These are phyloP conservation scores for Apistogramma diplotaenia DNA, from an alignment of 2,113 vertebrate genomes.

Conservation along the genomic window DNA sequence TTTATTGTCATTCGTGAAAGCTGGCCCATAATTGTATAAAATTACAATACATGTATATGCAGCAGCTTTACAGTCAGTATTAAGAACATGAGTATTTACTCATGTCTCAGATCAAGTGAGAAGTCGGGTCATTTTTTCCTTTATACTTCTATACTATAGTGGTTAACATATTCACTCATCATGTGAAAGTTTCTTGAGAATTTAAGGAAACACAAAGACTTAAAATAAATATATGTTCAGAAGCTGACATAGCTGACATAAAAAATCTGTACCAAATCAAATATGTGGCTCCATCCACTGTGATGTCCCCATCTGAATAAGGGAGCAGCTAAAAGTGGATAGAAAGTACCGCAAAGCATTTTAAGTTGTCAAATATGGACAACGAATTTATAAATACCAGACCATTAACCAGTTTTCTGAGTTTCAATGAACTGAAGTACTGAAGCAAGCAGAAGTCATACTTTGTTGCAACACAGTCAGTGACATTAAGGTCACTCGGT, in stretches of 20 bases:
- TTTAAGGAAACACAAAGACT: background rate
- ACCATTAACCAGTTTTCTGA: background rate
- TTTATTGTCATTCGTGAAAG: too few relatives aligned
- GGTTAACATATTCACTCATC: background rate
- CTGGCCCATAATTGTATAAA: too few relatives aligned
- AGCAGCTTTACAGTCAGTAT: background rate
- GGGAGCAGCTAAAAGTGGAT: background rate
- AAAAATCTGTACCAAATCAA: background rate
- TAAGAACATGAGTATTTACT: too few relatives aligned
- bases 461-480: background rate
- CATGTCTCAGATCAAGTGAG: background rate
- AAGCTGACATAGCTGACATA: background rate
- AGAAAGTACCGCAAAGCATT: background rate
- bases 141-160: background rate
- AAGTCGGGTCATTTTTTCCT: background rate
- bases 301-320: background rate
- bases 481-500: slow-evolving; percentile 1
- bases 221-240: background rate
- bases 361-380: background rate
- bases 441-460: background rate
- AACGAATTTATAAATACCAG: background rate
- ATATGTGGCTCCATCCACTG: background rate
- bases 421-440: background rate
- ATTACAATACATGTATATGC: background rate
- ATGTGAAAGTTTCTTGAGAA: background rate